These are phyloP conservation scores for Caenorhabditis briggsae DNA, from an alignment of 1,140 invertebrate genomes.

Conservation along the genomic window DNA sequence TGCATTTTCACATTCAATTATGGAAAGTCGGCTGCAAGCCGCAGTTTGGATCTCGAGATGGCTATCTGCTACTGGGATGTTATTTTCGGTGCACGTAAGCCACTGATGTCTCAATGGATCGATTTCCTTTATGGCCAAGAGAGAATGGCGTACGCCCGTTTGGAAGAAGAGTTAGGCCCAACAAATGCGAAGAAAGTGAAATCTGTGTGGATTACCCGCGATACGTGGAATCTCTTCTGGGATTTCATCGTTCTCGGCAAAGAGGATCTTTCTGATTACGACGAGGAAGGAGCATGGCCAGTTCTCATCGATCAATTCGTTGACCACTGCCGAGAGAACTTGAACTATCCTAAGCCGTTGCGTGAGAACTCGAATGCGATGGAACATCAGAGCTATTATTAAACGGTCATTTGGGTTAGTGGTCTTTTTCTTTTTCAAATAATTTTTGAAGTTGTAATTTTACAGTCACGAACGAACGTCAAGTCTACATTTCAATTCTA, in stretches of 20 bases:
- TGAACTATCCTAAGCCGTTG: constrained; percentile 19
- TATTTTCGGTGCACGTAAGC: constrained; percentile 13
- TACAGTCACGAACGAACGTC: too few relatives aligned
- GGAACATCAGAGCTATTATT: background rate
- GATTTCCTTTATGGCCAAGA: constrained; percentile 15
- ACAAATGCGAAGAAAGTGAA: background rate
- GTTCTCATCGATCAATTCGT: constrained; percentile 62
- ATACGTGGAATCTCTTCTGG: constrained; percentile 56
- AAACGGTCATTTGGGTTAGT: background rate
- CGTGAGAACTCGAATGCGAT: background rate
- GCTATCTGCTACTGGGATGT: constrained; percentile 59
- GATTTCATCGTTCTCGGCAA: constrained; percentile 33
- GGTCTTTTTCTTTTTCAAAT: background rate
- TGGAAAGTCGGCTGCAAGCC: constrained; percentile 38
- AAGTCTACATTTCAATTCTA: too few relatives aligned
- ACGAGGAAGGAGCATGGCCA: constrained; percentile 64
- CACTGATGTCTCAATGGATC: constrained; percentile 33
- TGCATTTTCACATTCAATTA: constrained; percentile 61
- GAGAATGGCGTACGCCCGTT: background rate
- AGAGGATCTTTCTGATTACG: constrained; percentile 57
- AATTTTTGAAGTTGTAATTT: too few relatives aligned
- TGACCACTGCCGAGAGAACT: constrained; percentile 28
- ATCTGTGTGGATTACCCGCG: constrained; percentile 31
- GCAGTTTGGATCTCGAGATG: constrained; percentile 57
- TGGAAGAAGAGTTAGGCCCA: background rate